A percentile compares a stretch with the other conserved stretches of the same genome.
Conservation (phyloP, 2,113 vertebrate genomes). For the Podilymbus podiceps region DNA sequence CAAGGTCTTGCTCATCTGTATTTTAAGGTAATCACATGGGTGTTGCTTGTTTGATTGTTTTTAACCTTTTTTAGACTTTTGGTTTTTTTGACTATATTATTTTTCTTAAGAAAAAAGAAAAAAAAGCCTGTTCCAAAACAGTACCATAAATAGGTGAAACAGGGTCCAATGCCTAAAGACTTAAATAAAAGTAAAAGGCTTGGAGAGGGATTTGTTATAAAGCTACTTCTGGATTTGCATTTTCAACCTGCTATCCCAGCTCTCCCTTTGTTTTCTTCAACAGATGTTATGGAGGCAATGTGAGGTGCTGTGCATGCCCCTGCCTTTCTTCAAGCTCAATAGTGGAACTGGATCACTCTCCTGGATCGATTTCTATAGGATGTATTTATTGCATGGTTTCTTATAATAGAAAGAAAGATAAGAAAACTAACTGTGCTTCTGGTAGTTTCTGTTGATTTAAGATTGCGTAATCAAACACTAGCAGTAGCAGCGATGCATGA, state of each 20-base stretch:
- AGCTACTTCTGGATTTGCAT: background rate
- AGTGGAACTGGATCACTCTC: background rate
- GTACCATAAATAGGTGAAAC: background rate
- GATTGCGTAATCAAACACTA: background rate
- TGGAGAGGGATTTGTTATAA: background rate
- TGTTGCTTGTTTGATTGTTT: background rate
- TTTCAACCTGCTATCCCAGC: background rate
- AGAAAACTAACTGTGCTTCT: background rate
- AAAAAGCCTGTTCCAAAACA: background rate
- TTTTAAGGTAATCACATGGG: background rate
- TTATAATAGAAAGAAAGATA: background rate
- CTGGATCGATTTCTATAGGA: background rate
- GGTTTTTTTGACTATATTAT: background rate
- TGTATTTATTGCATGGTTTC: background rate
- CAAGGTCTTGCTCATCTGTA: background rate
- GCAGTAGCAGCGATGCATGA: background rate
- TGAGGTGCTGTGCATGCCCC: too few relatives aligned
- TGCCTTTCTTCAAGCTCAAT: background rate
- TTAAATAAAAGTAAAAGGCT: background rate
- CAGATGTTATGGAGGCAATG: background rate
- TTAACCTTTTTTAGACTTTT: background rate
- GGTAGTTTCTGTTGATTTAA: background rate
- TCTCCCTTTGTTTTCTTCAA: background rate
- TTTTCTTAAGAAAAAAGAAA: background rate
- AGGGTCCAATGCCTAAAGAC: background rate